phyloP scores from a whole-genome alignment of 2,888 invertebrate species.

The Aphodius sticticus region DNA sequence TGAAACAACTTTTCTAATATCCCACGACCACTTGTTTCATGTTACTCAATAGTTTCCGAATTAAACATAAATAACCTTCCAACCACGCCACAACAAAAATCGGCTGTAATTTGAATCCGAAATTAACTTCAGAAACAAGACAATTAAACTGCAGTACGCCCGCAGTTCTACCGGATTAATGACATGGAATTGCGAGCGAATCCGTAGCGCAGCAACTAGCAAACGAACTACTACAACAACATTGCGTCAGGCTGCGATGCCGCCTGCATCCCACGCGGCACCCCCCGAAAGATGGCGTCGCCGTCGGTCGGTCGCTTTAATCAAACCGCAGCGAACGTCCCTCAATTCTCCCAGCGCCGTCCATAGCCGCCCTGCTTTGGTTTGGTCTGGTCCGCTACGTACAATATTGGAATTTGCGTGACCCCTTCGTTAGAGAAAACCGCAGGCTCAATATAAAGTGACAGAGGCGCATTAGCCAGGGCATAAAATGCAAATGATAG shows the following conservation, averaged over 20 bases:
- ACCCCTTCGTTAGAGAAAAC: conserved; percentile 41
- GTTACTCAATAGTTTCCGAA: background rate
- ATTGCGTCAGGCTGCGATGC: background rate
- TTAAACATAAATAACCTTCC: background rate
- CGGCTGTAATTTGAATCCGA: background rate
- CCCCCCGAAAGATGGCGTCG: conserved; percentile 4
- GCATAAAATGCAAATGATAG: conserved; percentile 14
- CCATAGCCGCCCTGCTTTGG: background rate
- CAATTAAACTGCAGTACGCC: background rate
- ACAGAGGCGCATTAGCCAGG: conserved; percentile 30
- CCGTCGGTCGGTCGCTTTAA: background rate
- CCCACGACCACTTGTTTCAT: background rate
- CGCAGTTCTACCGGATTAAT: background rate
- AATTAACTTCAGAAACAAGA: conserved; percentile 4
- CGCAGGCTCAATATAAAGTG: conserved; percentile 42
- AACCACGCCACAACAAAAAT: background rate
- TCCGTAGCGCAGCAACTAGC: background rate
- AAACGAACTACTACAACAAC: background rate
- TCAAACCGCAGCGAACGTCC: background rate
- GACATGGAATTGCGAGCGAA: background rate
- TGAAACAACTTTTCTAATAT: background rate
- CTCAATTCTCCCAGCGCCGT: background rate
- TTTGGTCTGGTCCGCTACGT: conserved; percentile 15
- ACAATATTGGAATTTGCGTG: conserved; percentile 41
- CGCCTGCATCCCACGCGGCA: background rate